phyloP scores from a whole-genome alignment of 2,113 vertebrate genomes.

The Peucedramus taeniatus region DNA sequence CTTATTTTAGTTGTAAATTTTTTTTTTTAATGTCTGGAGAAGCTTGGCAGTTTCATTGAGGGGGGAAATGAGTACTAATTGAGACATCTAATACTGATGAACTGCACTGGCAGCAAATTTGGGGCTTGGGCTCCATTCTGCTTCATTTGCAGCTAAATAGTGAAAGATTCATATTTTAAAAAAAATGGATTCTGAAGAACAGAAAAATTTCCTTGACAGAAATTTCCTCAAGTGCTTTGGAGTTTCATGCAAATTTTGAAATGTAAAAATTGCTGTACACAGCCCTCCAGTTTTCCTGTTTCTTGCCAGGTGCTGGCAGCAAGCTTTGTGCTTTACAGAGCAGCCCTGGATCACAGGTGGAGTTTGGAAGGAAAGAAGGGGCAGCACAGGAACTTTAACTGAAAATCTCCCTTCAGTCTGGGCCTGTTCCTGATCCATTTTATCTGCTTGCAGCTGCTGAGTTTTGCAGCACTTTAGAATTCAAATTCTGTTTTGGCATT shows the following conservation, averaged over 20 bases:
- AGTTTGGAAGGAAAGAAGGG: background rate
- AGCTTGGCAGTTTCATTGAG: background rate
- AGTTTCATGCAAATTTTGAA: background rate
- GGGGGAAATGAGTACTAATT: accelerated
- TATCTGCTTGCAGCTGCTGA: background rate
- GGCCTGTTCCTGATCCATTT: background rate
- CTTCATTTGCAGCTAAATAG: background rate
- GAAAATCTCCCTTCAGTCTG: background rate
- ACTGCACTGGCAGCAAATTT: background rate
- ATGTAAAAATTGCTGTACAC: accelerated
- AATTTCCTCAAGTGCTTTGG: background rate
- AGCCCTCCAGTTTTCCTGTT: background rate
- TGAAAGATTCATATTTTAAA: background rate
- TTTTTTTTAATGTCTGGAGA: accelerated
- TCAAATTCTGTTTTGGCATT: background rate
- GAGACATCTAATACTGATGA: background rate
- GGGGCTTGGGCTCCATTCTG: background rate
- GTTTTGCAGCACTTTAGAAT: background rate
- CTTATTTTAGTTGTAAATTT: background rate
- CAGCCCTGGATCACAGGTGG: background rate
- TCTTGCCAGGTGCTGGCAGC: background rate
- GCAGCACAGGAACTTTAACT: background rate
- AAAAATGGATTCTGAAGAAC: background rate
- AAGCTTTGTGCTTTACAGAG: background rate
- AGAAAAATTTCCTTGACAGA: too few species aligned